phyloP scores from a whole-genome alignment of 2,113 vertebrate genomes.

The Phoxinus phoxinus region DNA sequence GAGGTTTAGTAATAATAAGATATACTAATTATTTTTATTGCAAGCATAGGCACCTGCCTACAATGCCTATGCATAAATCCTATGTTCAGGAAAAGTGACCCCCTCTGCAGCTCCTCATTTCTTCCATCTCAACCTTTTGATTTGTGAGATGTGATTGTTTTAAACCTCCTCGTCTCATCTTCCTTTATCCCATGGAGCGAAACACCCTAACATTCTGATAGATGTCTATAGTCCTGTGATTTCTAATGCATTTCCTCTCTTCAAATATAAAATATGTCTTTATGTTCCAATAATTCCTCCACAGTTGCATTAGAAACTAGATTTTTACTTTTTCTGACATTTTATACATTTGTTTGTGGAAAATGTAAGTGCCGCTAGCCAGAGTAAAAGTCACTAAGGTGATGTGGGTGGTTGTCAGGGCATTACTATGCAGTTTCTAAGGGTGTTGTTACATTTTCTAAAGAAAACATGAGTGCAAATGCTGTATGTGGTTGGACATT shows the following conservation, averaged over 20 bases:
- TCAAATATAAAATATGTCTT: background rate
- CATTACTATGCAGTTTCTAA: too few species aligned
- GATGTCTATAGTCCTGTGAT: constrained; percentile 25
- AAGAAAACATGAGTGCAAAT: background rate
- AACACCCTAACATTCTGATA: constrained; percentile 35
- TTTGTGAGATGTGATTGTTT: constrained; percentile 37
- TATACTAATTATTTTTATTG: too few species aligned
- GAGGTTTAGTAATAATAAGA: too few species aligned
- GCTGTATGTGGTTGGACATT: background rate
- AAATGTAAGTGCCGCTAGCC: background rate
- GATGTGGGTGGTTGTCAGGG: too few species aligned
- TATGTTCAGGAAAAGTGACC: constrained; percentile 38
- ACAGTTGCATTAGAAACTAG: background rate
- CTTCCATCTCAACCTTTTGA: constrained; percentile 41
- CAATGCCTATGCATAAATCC: too few species aligned
- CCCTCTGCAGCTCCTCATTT: constrained; percentile 6
- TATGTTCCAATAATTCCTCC: background rate
- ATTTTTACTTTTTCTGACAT: background rate
- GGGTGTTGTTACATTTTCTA: too few species aligned
- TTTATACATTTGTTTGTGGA: background rate
- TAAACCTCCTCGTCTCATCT: constrained; percentile 34
- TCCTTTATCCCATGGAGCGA: constrained; percentile 27
- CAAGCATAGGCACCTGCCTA: too few species aligned
- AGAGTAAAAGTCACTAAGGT: background rate
- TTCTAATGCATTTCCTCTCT: constrained; percentile 25